phyloP scores from a whole-genome alignment of 2,888 invertebrate genomes.

The Leptothorax acervorum region DNA sequence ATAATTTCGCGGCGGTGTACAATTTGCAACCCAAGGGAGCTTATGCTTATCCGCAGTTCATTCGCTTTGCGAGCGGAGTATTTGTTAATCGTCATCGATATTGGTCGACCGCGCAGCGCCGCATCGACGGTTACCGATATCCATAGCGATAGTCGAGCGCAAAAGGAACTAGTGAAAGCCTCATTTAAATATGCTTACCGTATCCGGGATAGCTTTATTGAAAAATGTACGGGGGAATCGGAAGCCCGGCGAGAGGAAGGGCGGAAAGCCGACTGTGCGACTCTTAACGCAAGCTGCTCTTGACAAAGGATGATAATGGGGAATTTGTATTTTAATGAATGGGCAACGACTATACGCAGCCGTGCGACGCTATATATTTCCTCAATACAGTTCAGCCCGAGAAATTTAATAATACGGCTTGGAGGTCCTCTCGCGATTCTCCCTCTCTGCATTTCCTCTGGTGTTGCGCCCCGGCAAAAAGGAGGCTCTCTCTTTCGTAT shows the following conservation, averaged over 20 bases:
- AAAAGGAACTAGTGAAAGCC: constrained; percentile 17
- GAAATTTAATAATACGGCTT: constrained; percentile 66
- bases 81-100: constrained; percentile 43
- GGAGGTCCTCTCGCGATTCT: constrained; percentile 18
- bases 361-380: constrained; percentile 21
- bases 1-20: constrained; percentile 39
- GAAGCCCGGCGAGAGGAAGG: background rate
- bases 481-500: background rate
- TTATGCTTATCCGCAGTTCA: constrained; percentile 28
- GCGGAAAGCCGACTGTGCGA: constrained; percentile 35
- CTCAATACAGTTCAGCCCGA: constrained; percentile 28
- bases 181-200: constrained; percentile 50
- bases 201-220: constrained; percentile 39
- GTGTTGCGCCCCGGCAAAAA: constrained; percentile 49
- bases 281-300: constrained; percentile 38
- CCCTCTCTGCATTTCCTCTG: background rate
- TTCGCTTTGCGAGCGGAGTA: constrained; percentile 31
- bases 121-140: constrained; percentile 3
- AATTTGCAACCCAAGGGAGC: constrained; percentile 44
- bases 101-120: constrained; percentile 1
- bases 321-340: constrained; percentile 66
- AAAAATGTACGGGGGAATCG: background rate
- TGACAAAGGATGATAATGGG: constrained; percentile 35
- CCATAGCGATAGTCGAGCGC: background rate
- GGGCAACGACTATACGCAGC: constrained; percentile 43